Conservation (phyloP, 2,113 vertebrate species). For the Myrmecobius fasciatus region DNA sequence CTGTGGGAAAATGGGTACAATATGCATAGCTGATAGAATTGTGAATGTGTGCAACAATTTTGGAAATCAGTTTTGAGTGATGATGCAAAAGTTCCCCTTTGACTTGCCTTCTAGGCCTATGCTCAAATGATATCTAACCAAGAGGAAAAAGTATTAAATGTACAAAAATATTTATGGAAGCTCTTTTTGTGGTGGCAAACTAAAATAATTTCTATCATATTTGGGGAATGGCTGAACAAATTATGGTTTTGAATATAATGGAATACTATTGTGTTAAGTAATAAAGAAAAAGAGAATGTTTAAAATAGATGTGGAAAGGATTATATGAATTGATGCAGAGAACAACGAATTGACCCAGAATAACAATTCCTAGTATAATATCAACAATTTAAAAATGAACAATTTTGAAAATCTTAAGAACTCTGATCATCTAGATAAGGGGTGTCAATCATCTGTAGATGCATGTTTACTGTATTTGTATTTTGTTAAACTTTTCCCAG, state of each 20-base stretch:
- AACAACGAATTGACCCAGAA: background rate
- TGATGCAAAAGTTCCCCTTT: background rate
- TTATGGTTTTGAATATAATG: background rate
- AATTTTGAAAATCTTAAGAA: background rate
- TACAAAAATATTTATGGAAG: background rate
- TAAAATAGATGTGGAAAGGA: background rate
- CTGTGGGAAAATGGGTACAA: background rate
- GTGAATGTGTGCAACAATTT: background rate
- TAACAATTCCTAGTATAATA: background rate
- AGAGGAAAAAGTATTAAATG: background rate
- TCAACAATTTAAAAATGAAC: background rate
- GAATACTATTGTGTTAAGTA: background rate
- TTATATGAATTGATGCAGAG: background rate
- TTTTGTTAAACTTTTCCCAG: background rate
- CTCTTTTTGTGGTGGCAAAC: background rate
- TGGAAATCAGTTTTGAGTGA: background rate
- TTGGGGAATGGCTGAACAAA: background rate
- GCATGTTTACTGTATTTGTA: background rate
- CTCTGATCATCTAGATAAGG: background rate
- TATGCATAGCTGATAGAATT: background rate
- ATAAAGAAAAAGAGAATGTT: background rate
- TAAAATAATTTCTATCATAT: background rate
- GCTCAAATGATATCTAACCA: background rate
- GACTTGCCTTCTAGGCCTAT: background rate
- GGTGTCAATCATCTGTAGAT: background rate